Evolutionary conservation across 2,113 vertebrate species (phyloP).

Genomic region (Halcyon senegalensis): DNA sequence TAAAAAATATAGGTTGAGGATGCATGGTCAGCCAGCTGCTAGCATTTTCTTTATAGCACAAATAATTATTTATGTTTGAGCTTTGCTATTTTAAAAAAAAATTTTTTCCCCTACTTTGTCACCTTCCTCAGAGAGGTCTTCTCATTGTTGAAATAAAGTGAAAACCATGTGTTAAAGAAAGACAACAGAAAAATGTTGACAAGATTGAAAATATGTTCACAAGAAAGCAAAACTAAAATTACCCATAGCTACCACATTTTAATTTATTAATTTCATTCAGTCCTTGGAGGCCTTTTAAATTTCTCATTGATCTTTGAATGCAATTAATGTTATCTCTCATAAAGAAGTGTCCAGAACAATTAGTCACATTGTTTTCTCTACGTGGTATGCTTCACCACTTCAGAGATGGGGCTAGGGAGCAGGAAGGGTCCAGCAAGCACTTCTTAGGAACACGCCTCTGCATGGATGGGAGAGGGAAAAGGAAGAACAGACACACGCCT

Average conservation of each 20-base stretch:
- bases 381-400: not conserved
- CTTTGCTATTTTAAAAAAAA: not conserved
- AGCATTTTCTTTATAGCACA: not conserved
- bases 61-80: not conserved
- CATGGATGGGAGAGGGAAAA: not conserved
- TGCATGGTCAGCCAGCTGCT: not conserved
- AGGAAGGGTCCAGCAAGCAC: fast-evolving
- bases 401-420: not conserved
- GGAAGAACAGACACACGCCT: not conserved
- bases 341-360: not conserved
- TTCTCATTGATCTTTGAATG: not conserved
- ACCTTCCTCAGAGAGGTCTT: not conserved
- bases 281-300: not conserved
- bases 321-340: not conserved
- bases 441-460: not conserved
- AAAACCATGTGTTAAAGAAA: not conserved
- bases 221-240: not conserved
- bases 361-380: not conserved
- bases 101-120: not conserved
- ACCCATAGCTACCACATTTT: not conserved
- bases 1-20: not conserved
- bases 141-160: not conserved
- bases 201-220: not conserved
- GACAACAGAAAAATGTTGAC: not conserved
- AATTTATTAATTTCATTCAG: not conserved